A percentile compares a stretch with the other conserved stretches of the same genome.
Conservation (phyloP, 2,888 invertebrate species). For the Tholera decimalis region DNA sequence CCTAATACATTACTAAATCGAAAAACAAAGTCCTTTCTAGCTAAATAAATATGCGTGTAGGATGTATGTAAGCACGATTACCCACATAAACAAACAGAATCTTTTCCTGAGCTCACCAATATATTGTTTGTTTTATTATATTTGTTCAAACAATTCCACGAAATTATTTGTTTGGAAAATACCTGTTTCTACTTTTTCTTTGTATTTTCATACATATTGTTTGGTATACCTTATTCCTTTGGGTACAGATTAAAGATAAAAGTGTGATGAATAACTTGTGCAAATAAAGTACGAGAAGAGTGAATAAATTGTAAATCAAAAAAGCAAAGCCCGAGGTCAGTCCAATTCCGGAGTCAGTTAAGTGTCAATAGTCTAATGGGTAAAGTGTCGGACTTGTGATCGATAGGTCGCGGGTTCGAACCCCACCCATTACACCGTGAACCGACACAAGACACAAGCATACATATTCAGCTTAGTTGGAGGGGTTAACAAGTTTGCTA, state of each 20-base stretch:
- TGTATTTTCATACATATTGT: not conserved
- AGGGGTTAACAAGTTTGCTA: too few relatives aligned
- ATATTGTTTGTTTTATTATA: slow-evolving; percentile 1
- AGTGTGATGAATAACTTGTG: not conserved
- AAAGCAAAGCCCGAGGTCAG: too few relatives aligned
- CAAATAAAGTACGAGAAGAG: not conserved
- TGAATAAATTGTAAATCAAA: not conserved
- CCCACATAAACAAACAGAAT: slow-evolving; percentile 5
- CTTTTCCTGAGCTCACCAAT: not conserved
- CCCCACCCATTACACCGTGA: too few relatives aligned
- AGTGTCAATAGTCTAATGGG: too few relatives aligned
- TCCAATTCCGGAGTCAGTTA: too few relatives aligned
- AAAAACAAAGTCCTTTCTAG: not conserved
- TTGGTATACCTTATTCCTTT: not conserved
- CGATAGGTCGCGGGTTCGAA: too few relatives aligned
- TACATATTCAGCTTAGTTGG: too few relatives aligned
- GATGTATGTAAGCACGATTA: not conserved
- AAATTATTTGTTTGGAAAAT: slow-evolving; percentile 14
- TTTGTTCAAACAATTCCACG: slow-evolving; percentile 16
- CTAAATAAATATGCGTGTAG: not conserved
- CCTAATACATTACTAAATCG: not conserved
- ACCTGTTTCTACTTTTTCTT: not conserved
- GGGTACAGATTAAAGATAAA: not conserved
- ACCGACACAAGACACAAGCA: too few relatives aligned
- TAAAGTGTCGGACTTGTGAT: too few relatives aligned